phyloP scores from a whole-genome alignment of 1,140 invertebrate genomes.

The Laupala kohalensis region DNA sequence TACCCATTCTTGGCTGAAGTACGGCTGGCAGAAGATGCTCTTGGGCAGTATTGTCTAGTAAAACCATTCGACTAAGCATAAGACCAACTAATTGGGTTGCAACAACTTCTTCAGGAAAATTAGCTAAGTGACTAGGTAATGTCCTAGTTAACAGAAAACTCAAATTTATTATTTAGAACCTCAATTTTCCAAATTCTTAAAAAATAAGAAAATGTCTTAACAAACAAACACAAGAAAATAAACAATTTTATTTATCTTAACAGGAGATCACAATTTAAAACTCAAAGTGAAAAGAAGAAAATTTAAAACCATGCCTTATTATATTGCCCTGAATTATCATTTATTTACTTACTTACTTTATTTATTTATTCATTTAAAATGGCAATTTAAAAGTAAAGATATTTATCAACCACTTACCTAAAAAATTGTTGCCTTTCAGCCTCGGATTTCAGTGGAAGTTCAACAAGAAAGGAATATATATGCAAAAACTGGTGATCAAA shows the following conservation, averaged over 20 bases:
- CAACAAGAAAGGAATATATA: constrained; percentile 65
- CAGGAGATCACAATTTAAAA: too few relatives aligned
- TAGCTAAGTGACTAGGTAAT: constrained; percentile 45
- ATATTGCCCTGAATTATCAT: too few relatives aligned
- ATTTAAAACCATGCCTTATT: too few relatives aligned
- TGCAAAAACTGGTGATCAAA: constrained; percentile 71
- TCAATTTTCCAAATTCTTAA: too few relatives aligned
- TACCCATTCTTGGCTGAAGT: constrained; percentile 51
- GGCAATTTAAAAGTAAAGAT: too few relatives aligned
- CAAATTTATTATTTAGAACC: neutral
- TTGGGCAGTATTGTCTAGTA: constrained; percentile 65
- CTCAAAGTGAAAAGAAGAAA: too few relatives aligned
- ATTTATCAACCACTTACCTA: too few relatives aligned
- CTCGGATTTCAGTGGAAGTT: constrained; percentile 62
- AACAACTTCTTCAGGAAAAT: constrained; percentile 61
- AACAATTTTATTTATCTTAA: too few relatives aligned
- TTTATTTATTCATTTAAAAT: too few relatives aligned
- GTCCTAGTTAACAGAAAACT: constrained; percentile 27
- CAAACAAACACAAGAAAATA: too few relatives aligned
- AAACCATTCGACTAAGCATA: constrained; percentile 65
- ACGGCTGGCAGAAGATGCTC: constrained; percentile 58
- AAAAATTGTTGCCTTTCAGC: constrained; percentile 67
- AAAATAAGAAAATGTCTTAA: too few relatives aligned
- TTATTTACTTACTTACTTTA: too few relatives aligned
- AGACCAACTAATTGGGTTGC: constrained; percentile 60